phyloP scores from a whole-genome alignment of 1,140 invertebrate genomes.

The Elymnias hypermnestra region DNA sequence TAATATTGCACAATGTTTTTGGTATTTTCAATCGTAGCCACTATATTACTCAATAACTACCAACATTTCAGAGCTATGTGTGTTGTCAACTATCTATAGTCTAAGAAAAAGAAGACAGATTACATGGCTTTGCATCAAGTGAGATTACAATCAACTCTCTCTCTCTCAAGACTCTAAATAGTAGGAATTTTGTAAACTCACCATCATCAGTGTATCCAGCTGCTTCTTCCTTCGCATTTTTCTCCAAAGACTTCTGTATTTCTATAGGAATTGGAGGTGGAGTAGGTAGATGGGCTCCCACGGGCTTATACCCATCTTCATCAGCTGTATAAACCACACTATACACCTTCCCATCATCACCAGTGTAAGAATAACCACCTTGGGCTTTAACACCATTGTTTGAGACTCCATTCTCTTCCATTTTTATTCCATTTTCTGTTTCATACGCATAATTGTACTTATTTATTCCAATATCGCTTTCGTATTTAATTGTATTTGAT shows the following conservation, averaged over 20 bases:
- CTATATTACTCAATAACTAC: no score
- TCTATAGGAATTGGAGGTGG: constrained; percentile 83
- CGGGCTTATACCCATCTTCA: constrained; percentile 75
- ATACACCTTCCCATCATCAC: constrained; percentile 79
- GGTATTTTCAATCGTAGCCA: no score
- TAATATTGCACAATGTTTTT: no score
- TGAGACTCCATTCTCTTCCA: constrained; percentile 63
- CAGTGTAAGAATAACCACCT: constrained; percentile 80
- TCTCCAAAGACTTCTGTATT: constrained; percentile 78
- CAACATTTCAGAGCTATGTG: no score
- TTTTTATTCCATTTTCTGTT: constrained; percentile 80
- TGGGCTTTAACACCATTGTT: constrained; percentile 49
- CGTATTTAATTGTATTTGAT: constrained; percentile 37
- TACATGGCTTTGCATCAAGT: no score
- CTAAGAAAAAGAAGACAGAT: no score
- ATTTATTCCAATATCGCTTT: constrained; percentile 37
- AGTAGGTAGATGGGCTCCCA: constrained; percentile 79
- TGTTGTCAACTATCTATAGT: no score
- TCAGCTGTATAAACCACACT: constrained; percentile 79
- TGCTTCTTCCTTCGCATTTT: constrained; percentile 54
- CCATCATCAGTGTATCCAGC: constrained; percentile 53
- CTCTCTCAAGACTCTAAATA: no score
- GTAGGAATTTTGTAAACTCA: constrained; percentile 36
- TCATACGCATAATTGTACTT: constrained; percentile 77
- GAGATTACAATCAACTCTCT: no score